Evolutionary conservation across 2,113 vertebrate genomes (phyloP).

Genomic region (Naja naja): DNA sequence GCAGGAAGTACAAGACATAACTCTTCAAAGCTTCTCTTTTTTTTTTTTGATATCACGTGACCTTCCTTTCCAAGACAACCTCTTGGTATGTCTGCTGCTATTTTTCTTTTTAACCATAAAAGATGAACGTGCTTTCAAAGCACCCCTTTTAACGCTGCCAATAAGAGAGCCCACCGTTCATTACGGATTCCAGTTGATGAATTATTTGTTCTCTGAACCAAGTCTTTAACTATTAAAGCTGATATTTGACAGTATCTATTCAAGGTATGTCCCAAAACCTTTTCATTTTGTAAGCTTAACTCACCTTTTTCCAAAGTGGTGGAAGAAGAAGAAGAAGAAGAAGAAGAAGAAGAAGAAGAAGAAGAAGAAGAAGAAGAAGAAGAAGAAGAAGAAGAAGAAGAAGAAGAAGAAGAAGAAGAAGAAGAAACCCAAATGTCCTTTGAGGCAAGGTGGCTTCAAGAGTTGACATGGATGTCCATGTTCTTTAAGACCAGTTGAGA

Average conservation of each 20-base stretch:
- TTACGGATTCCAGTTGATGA: not conserved
- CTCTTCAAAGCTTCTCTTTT: not conserved
- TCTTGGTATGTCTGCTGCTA: not conserved
- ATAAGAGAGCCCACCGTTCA: not conserved
- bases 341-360: too few relatives aligned
- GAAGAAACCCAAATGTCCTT: not conserved
- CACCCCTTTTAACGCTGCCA: too few relatives aligned
- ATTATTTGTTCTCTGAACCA: not conserved
- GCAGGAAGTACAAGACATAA: not conserved
- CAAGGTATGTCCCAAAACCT: not conserved
- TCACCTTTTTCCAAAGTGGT: not conserved
- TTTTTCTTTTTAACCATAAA: not conserved
- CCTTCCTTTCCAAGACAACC: not conserved
- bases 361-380: too few relatives aligned
- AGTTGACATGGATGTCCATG: constrained; percentile 1
- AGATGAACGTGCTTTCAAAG: not conserved
- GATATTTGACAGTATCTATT: constrained; percentile 2
- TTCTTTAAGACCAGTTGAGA: constrained; percentile 32
- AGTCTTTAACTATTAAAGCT: not conserved
- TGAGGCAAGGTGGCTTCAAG: constrained; percentile 16
- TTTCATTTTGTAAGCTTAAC: constrained; percentile 11
- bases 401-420: too few relatives aligned
- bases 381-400: too few relatives aligned
- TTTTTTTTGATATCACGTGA: not conserved
- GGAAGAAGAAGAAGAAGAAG: too few relatives aligned